Evolutionary conservation across 2,113 vertebrate species (phyloP).

Genomic region (Desmodus rotundus): DNA sequence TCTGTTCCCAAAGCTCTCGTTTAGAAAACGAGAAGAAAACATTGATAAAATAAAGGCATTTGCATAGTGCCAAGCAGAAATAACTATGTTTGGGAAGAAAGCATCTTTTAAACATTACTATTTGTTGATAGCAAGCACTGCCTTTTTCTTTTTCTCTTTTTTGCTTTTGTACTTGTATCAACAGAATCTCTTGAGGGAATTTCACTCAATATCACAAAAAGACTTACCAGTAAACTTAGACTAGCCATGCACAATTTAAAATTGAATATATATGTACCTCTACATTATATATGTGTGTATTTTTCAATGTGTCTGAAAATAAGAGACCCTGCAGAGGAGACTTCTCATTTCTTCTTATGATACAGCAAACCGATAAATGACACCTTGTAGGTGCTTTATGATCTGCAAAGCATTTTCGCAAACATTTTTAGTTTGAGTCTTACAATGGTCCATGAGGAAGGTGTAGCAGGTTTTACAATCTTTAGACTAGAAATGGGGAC

Average conservation of each 20-base stretch:
- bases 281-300: not conserved
- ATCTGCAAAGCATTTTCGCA: not conserved
- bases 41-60: constrained; percentile 1
- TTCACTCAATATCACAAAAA: constrained; percentile 6
- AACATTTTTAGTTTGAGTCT: constrained; percentile 11
- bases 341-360: not conserved
- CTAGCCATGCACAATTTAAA: not conserved
- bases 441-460: not conserved
- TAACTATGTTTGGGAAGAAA: not conserved
- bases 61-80: not conserved
- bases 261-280: not conserved
- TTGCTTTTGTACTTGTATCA: not conserved
- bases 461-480: not conserved
- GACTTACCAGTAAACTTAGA: not conserved
- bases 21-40: constrained; percentile 34
- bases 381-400: not conserved
- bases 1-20: not conserved
- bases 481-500: not conserved
- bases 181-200: constrained; percentile 30
- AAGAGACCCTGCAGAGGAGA: not conserved
- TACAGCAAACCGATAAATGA: not conserved
- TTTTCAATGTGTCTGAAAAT: not conserved
- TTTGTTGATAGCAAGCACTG: not conserved
- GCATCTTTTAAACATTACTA: not conserved
- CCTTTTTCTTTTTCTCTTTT: not conserved